Percentiles rank a stretch among this genome's conserved stretches.
Evolutionary conservation across 2,888 invertebrate species (phyloP).

Genomic region (Polydrusus tereticollis): DNA sequence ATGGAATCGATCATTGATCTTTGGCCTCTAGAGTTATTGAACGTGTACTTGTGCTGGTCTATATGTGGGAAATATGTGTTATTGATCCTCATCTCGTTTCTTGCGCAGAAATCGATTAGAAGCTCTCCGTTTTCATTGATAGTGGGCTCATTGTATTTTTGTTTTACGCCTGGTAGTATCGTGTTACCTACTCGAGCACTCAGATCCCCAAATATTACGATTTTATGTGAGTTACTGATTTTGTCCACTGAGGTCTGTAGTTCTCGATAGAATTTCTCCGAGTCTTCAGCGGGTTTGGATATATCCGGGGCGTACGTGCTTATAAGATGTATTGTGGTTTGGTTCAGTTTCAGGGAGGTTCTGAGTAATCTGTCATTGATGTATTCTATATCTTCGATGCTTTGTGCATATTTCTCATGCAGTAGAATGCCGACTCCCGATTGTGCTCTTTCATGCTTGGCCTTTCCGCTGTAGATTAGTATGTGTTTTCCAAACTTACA

Average conservation of each 20-base stretch:
- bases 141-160: slow-evolving; percentile 11
- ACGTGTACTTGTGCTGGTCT: slow-evolving; percentile 13
- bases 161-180: neutral
- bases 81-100: slow-evolving; percentile 5
- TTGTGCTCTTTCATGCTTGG: neutral
- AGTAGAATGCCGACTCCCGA: neutral
- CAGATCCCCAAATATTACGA: slow-evolving; percentile 25
- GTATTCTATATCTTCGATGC: neutral
- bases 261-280: slow-evolving; percentile 20
- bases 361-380: neutral
- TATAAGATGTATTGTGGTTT: neutral
- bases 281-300: slow-evolving; percentile 10
- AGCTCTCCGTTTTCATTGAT: too few species aligned
- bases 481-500: neutral
- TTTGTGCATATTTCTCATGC: neutral
- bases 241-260: slow-evolving; percentile 20
- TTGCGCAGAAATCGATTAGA: neutral
- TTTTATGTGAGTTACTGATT: slow-evolving; percentile 8
- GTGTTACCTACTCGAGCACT: neutral
- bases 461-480: neutral
- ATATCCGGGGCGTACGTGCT: slow-evolving; percentile 17
- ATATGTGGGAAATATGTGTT: slow-evolving; percentile 5
- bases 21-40: slow-evolving; percentile 20
- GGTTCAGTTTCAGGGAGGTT: slow-evolving; percentile 10
- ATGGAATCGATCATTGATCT: too few species aligned